Evolutionary conservation across 2,797 vertebrate genomes (phyloP), one percentile per base, ranked within the genome.

Genomic region (Acrossocheilus wenchowensis): DNA sequence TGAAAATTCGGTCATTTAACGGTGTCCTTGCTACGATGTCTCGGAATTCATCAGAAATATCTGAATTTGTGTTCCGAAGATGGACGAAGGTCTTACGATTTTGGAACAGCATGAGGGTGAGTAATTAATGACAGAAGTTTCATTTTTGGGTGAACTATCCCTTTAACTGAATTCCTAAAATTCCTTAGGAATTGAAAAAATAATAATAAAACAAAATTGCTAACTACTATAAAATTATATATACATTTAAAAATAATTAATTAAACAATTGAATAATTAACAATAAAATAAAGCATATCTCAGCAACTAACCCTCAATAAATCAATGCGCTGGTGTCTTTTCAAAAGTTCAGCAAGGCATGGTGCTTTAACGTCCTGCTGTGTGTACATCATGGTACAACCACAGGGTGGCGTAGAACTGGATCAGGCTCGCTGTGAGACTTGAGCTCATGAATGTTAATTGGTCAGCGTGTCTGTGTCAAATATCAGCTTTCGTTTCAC

Each of bases 361-460:
- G 69, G 82, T 73, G 39, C 43, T 66, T 54, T 78, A 26, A 34
- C 6, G 12, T 10, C 60, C 17, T 5, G 66, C 69, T 17, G 15
- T 74, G 57, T 41, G 34, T 23, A 41, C 19, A 19, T 21, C 86
- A 88, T 39, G 62, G 0, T 75, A 34, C 36, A 82, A 71, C 91
- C 93, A 94, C 92, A 92, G 84, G 91, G 78, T 90, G 93, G 90
- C 86, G 91, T 89, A 88, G 87, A 48, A 78, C 45, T 26, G 45
- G 78, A 82, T n/a, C 54, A 14, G 69, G 30, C 17, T 30, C 14
- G 0, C 64, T 4, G 2, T 15, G 39, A 48, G 34, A 3, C n/a
- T 72, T 17, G 12, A 83, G 17, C 41, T 72, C 62, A 48, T 64
- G 71, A 64, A 62, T 72, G 41, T 34, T 73, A 73, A 82, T 17